Percentiles rank a stretch among this genome's conserved stretches.
Conservation (phyloP, 2,113 vertebrate genomes). For the Lepus americanus region DNA sequence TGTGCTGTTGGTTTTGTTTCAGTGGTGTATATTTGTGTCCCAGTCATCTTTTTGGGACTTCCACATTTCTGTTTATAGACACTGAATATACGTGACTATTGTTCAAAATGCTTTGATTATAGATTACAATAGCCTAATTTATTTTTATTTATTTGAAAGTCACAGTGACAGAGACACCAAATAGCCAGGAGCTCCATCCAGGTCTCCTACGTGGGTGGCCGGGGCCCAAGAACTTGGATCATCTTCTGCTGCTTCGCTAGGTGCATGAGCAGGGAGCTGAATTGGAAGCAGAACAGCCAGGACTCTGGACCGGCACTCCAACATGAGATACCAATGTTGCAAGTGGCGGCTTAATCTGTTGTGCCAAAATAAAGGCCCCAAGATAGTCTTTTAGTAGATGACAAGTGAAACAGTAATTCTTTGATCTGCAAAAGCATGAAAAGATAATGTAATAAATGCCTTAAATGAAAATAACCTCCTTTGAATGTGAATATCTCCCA, state of each 20-base stretch:
- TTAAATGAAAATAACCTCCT: slow-evolving; percentile 43
- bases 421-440: slow-evolving; percentile 26
- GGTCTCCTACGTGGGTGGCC: no score
- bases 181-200: no score
- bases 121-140: slow-evolving; percentile 25
- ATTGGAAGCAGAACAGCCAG: no score
- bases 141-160: no score
- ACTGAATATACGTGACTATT: slow-evolving; percentile 12
- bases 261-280: no score
- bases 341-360: no score
- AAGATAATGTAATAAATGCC: not conserved
- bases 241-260: no score
- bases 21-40: not conserved
- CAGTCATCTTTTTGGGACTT: not conserved
- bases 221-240: no score
- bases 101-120: slow-evolving; percentile 32
- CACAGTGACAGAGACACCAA: no score
- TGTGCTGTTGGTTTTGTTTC: not conserved
- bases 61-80: slow-evolving; percentile 17
- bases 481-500: slow-evolving; percentile 43
- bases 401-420: slow-evolving; percentile 35
- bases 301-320: no score
- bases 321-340: no score
- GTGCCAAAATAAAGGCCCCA: not conserved
- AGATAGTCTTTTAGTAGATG: slow-evolving; percentile 24